Base-by-base conservation (phyloP, 2,113 vertebrate genomes). In the Megaceryle maxima region DNA sequence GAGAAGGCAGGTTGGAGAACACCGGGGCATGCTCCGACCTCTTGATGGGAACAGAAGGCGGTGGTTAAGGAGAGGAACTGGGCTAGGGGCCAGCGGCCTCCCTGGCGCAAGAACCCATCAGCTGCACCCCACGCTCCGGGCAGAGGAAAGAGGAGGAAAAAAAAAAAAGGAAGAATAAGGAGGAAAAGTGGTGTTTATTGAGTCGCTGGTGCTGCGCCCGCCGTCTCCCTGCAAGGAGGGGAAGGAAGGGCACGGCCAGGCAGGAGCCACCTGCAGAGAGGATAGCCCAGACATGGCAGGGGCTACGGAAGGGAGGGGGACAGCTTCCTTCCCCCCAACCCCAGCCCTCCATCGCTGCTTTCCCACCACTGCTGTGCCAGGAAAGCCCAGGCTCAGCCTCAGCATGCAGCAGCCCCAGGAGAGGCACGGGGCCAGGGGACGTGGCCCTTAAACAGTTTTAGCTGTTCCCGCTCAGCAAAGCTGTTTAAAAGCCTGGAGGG, bases 1-100 rank as follows among this genome's bases (percentile, higher is more conserved):
- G 95, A 99, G 98, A 98, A 95, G 87, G 96, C 64, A 51, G 94
- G 96, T 93, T 97, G 96, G 90, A 96, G 89, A 79, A 96, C 67
- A 4, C 57, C 15, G 55, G 89, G 60, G 72, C 8, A 24, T 5
- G 10, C 78, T 69, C 48, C 33, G 76, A 19, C 14, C 62, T 78
- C 73, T 77, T 14, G 87, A 13, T 1, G 86, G 92, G 63, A 92
- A 91, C 85, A 93, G 80, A 83, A 80, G 83, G 72, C 35, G 19
- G 14, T 29, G 88, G 89, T 95, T 79, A 94, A 78, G 56, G 64
- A 62, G 70, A 93, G 57, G 28, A 37, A 80, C 6, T 1, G 14
- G 83, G 85, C 74, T 50, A 10, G 2, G 16, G 39, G 79, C 13
- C 3, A 11, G 67, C 1, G 28, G 67, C 33, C 6, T 3, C 89